Percentiles rank a stretch among this genome's conserved stretches.
Conservation (phyloP, 2,113 vertebrate genomes). For the Cacatua alba region DNA sequence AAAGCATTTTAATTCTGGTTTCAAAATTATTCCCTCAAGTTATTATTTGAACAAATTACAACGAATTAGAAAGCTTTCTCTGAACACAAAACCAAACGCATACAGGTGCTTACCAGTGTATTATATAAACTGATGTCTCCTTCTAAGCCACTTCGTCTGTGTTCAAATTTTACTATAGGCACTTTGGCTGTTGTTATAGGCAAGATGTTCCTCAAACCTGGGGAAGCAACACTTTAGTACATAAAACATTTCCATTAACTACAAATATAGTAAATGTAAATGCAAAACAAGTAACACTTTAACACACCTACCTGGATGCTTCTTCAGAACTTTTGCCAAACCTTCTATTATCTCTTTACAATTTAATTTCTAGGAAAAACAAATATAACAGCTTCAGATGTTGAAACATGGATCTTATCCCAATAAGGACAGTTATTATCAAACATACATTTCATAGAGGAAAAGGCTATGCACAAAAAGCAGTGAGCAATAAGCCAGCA, state of each 20-base stretch:
- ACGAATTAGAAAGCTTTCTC: background rate
- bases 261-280: background rate
- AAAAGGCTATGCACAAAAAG: background rate
- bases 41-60: background rate
- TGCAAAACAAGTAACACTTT: background rate
- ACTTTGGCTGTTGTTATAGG: conserved; percentile 99
- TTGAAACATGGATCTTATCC: background rate
- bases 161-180: conserved; percentile 99
- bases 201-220: conserved; percentile 97
- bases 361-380: conserved; percentile 89
- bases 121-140: conserved; percentile 99
- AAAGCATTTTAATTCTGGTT: background rate
- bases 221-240: conserved; percentile 63
- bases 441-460: background rate
- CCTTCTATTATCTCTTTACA: conserved; percentile 99
- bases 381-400: conserved; percentile 12
- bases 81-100: background rate
- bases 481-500: background rate
- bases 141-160: conserved; percentile 91
- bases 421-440: background rate
- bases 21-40: background rate
- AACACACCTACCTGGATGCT: conserved; percentile 87
- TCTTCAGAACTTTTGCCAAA: conserved; percentile 95
- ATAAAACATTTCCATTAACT: conserved; percentile 60
- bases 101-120: conserved; percentile 85